Evolutionary conservation across 2,888 invertebrate species (phyloP).

Genomic region (Ophion ventricosus): DNA sequence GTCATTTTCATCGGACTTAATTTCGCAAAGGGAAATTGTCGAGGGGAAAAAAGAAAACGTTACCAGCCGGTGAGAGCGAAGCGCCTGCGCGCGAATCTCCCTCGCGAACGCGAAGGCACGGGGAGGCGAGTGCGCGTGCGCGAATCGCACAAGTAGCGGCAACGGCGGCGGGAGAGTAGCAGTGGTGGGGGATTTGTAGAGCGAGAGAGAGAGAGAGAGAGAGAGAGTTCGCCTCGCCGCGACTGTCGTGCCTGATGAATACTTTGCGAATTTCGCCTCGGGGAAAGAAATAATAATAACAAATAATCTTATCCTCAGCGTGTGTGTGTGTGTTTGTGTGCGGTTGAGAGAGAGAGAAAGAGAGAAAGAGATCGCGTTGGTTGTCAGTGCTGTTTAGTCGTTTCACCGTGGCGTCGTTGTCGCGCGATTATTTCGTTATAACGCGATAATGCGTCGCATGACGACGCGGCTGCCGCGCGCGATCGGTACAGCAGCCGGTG

Average conservation of each 20-base stretch:
- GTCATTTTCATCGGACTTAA: no score
- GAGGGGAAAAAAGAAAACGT: neutral
- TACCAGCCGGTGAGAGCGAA: no score
- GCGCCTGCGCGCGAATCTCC: constrained; percentile 3
- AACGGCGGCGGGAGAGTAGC: constrained; percentile 41
- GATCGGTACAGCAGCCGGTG: constrained; percentile 56
- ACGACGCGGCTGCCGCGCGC: no score
- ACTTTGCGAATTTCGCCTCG: constrained; percentile 69
- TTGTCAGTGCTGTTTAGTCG: neutral
- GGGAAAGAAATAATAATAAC: constrained; percentile 58
- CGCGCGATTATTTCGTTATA: no score
- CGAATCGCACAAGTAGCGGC: constrained; percentile 79
- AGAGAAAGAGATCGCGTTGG: no score
- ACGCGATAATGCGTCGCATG: no score
- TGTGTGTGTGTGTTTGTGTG: constrained; percentile 50
- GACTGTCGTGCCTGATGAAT: constrained; percentile 75
- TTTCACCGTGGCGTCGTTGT: neutral
- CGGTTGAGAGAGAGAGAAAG: neutral
- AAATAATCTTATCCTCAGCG: constrained; percentile 47
- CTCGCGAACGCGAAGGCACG: constrained; percentile 61
- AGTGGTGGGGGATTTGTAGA: neutral
- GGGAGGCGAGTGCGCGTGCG: constrained; percentile 72
- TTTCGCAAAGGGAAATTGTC: neutral
- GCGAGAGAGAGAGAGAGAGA: no score
- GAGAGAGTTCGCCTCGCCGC: constrained; percentile 74